A percentile compares a stretch with the other conserved stretches of the same genome.
phyloP scores from a whole-genome alignment of 1,140 invertebrate genomes.

The Bombus terrestris region DNA sequence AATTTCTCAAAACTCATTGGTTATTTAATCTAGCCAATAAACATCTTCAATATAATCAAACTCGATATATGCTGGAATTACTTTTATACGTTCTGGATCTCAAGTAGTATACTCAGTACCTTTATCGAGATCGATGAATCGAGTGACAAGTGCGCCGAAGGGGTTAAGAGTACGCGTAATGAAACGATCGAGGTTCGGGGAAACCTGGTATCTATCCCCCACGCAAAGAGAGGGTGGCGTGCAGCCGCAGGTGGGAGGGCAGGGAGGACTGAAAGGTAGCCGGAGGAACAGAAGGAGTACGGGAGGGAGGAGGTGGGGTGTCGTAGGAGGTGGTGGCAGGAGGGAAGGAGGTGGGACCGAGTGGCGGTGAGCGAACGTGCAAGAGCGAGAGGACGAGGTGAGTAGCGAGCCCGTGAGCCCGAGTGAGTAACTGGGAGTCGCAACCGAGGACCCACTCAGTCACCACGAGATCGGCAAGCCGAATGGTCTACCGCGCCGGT shows the following conservation, averaged over 20 bases:
- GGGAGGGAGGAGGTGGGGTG: slow-evolving; percentile 41
- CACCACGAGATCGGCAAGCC: slow-evolving; percentile 82
- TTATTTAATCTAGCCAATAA: too few relatives aligned
- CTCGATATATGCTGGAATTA: too few relatives aligned
- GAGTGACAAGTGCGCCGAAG: slow-evolving; percentile 1
- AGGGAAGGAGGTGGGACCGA: slow-evolving; percentile 72
- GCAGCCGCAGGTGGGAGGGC: slow-evolving; percentile 63
- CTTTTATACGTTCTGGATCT: too few relatives aligned
- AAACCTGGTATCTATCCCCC: slow-evolving; percentile 55
- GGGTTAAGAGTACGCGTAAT: slow-evolving; percentile 66
- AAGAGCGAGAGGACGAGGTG: slow-evolving; percentile 66
- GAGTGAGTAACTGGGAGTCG: slow-evolving; percentile 79
- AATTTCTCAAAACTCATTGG: too few relatives aligned
- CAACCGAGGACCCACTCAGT: slow-evolving; percentile 77
- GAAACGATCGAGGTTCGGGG: slow-evolving; percentile 75
- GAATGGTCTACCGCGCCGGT: slow-evolving; percentile 79
- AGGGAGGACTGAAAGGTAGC: slow-evolving; percentile 68
- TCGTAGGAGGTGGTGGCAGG: slow-evolving; percentile 48
- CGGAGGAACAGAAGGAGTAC: slow-evolving; percentile 43
- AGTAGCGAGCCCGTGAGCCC: slow-evolving; percentile 77
- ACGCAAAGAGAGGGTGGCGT: slow-evolving; percentile 70
- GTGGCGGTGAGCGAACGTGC: slow-evolving; percentile 59
- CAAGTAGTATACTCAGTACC: too few relatives aligned
- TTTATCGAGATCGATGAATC: too few relatives aligned
- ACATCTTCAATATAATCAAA: too few relatives aligned